Base-by-base conservation (phyloP, 2,888 invertebrate species). In the Eurois occulta region DNA sequence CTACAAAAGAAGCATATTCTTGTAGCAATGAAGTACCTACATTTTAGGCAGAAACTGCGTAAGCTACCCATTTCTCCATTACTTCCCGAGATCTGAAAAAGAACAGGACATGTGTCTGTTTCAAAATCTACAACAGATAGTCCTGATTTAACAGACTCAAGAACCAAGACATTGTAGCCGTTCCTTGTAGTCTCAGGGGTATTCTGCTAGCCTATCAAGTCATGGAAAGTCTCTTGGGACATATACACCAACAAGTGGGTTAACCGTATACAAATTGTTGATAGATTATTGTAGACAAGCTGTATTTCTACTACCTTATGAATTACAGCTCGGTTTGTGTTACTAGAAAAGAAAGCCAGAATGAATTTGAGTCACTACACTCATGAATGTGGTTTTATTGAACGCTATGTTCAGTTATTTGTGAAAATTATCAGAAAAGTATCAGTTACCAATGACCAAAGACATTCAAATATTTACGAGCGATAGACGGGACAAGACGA, bases 191-290 rank as follows among this genome's bases (percentile, higher is more conserved):
- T 65, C 77, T 58, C 64, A 16, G 6, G 48, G 24, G 78, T 48
- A 77, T 66, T 70, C 28, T 35, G 18, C 28, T 69, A 58, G 21
- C 24, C 78, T 66, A 60, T 55, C 38, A 77, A 77, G 52, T 46
- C 58, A 67, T 52, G 72, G n/a, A 18, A 58, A 72, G 68, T 65
- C 84, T 28, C 84, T 60, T 46, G 80, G 58, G 65, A 43, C 43
- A 38, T 66, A 60, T 43, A 48, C 24, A 68, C 8, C n/a, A 32
- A 46, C 16, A 24, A 38, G 52, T 43, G 28, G 65, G 35, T 66
- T 67, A 38, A 75, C 58, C 43, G 43, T 16, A 21, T 35, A 38
- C 43, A 52, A 67, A n/a, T 75, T 62, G 32, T 76, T 67, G 21
- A 52, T 75, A 52, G 21, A 75, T 52, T 10, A 52, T 35, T 10